Base-by-base conservation (phyloP, 2,113 vertebrate species). In the Alouatta palliata region DNA sequence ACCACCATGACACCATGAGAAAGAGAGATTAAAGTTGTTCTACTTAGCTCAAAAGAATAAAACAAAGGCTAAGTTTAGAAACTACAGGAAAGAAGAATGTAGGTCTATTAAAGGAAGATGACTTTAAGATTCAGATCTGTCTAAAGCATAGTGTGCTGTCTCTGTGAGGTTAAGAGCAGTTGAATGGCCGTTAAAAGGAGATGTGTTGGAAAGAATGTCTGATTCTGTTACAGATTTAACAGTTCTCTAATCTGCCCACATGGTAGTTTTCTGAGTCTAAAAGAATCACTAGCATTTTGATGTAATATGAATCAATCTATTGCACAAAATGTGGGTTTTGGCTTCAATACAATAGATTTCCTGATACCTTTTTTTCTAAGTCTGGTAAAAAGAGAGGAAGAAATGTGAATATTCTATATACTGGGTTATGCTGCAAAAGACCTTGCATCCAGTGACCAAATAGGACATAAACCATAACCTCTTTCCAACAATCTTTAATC, bases 241-340 rank as follows among this genome's bases (percentile, higher is more conserved):
- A n/a, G 2, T 54, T 92, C 40, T 75, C 27, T 81, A 52, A 70
- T n/a, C 27, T 49, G 23, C 25, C 20, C 8, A 49, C n/a, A 64
- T 40, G 30, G 12, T n/a, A 40, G 37, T 43, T 73, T 92, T 73
- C 49, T 79, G 27, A 76, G 21, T 77, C 81, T 37, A n/a, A 37
- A 6, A 81, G 20, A 90, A 77, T 80, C 27, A 83, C 25, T 37
- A 90, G 7, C 40, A 90, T 87, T 97, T 92, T 83, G 45, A 87
- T 61, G 6, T 66, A 64, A 75, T 54, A 82, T 43, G 17, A 96
- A 56, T 77, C 75, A 83, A 80, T 73, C 45, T 45, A 49, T 40
- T 93, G 64, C 76, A 52, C 0, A 80, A 85, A 92, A 35, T 77
- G 7, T 94, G 27, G n/a, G 47, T 58, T 87, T 21, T 40, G 80